These are phyloP conservation scores for Cyanoramphus novaezelandiae DNA, from an alignment of 2,113 vertebrate species.

Conservation along the genomic window DNA sequence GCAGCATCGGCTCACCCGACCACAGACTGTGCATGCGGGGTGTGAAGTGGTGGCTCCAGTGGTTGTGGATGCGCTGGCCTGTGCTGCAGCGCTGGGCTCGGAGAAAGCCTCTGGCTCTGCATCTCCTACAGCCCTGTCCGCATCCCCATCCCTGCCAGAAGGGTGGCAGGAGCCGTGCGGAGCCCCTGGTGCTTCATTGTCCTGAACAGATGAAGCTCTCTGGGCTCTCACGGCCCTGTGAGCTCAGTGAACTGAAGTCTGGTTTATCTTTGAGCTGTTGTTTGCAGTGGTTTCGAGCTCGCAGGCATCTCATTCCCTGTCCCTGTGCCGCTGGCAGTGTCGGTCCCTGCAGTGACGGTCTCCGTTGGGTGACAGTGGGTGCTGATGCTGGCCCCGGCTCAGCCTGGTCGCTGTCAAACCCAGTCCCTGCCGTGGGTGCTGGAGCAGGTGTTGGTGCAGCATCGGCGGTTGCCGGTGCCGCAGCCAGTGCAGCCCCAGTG, in stretches of 20 bases:
- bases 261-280: background rate
- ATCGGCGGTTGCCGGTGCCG: fast-evolving
- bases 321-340: background rate
- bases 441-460: background rate
- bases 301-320: fast-evolving
- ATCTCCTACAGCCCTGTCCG: background rate
- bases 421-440: fast-evolving
- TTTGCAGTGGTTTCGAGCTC: fast-evolving
- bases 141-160: fast-evolving
- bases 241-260: background rate
- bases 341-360: fast-evolving
- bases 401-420: too few relatives aligned
- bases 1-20: background rate
- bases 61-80: fast-evolving
- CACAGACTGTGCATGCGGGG: fast-evolving
- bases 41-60: fast-evolving
- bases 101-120: background rate
- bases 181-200: background rate
- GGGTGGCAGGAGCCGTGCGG: background rate
- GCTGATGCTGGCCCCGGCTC: background rate
- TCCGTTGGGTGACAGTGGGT: background rate
- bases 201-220: fast-evolving
- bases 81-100: background rate
- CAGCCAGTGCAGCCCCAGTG: background rate
- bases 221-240: fast-evolving